Percentiles rank a stretch among this genome's conserved stretches.
Conservation (phyloP, 2,888 invertebrate species). For the Ormyrus pomaceus region DNA sequence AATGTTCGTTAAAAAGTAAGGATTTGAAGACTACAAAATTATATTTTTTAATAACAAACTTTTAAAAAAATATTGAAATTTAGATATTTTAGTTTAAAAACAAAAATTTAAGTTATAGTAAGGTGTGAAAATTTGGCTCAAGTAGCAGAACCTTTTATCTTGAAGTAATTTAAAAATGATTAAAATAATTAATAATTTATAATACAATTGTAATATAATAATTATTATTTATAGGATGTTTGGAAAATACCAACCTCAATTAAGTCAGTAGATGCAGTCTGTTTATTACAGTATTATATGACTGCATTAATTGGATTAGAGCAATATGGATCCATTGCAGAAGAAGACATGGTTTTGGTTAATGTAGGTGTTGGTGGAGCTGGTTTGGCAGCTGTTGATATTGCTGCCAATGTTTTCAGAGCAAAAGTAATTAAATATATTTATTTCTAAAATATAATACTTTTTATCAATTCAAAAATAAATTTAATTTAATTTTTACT, state of each 20-base stretch:
- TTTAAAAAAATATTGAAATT: background rate
- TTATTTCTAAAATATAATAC: slow-evolving; percentile 12
- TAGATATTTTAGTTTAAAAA: slow-evolving; percentile 1
- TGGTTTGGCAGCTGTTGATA: slow-evolving; percentile 82
- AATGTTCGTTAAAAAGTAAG: too few species aligned
- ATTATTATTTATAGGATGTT: slow-evolving; percentile 76
- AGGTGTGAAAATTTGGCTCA: too few species aligned
- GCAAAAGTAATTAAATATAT: slow-evolving; percentile 77
- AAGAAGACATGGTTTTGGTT: slow-evolving; percentile 80
- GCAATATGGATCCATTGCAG: slow-evolving; percentile 76
- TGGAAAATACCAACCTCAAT: slow-evolving; percentile 79
- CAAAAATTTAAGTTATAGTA: too few species aligned
- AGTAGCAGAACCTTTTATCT: background rate
- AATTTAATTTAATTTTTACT: slow-evolving; percentile 21
- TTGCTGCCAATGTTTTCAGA: slow-evolving; percentile 82
- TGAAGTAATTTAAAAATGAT: slow-evolving; percentile 2
- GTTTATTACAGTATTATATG: slow-evolving; percentile 80
- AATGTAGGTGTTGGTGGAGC: slow-evolving; percentile 82
- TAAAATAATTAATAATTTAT: slow-evolving; percentile 10
- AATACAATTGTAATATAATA: background rate
- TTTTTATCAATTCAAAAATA: slow-evolving; percentile 11
- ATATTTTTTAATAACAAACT: too few species aligned
- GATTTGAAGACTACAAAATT: too few species aligned
- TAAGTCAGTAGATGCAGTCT: slow-evolving; percentile 78
- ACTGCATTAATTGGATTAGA: slow-evolving; percentile 82